These are phyloP conservation scores for Scolopax rusticola DNA, from an alignment of 2,797 vertebrate species.

Conservation along the genomic window DNA sequence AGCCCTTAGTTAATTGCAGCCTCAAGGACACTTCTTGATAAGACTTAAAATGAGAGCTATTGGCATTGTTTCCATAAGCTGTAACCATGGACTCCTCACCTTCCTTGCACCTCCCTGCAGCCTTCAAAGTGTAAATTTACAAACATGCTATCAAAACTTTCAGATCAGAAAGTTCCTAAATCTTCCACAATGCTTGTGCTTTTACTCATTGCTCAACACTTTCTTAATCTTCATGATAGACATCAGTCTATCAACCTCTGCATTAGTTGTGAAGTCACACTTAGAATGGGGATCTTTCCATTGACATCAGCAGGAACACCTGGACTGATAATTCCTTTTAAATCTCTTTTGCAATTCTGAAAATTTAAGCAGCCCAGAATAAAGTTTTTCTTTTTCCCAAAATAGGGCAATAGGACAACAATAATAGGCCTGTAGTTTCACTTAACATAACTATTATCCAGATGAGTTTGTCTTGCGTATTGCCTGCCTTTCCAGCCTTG, in stretches of 20 bases:
- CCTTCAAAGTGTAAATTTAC: neutral
- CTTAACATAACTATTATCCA: neutral
- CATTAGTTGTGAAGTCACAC: neutral
- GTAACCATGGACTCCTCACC: neutral
- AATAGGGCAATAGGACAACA: neutral
- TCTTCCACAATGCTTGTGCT: neutral
- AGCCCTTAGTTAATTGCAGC: neutral
- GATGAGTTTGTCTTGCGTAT: neutral
- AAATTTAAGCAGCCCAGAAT: neutral
- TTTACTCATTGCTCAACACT: neutral
- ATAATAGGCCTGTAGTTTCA: neutral
- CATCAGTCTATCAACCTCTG: neutral
- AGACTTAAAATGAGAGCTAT: neutral
- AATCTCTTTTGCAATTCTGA: neutral
- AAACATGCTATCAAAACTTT: neutral
- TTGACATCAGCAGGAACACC: neutral
- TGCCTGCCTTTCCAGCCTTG: neutral
- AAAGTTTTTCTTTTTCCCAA: neutral
- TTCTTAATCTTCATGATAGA: neutral
- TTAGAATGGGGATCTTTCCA: neutral
- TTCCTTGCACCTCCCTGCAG: neutral
- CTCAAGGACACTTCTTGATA: neutral
- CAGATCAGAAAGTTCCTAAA: neutral
- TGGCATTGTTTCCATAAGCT: neutral
- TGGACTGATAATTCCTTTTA: neutral